These are phyloP conservation scores for Atta colombica DNA, from an alignment of 1,140 invertebrate species.

Conservation along the genomic window DNA sequence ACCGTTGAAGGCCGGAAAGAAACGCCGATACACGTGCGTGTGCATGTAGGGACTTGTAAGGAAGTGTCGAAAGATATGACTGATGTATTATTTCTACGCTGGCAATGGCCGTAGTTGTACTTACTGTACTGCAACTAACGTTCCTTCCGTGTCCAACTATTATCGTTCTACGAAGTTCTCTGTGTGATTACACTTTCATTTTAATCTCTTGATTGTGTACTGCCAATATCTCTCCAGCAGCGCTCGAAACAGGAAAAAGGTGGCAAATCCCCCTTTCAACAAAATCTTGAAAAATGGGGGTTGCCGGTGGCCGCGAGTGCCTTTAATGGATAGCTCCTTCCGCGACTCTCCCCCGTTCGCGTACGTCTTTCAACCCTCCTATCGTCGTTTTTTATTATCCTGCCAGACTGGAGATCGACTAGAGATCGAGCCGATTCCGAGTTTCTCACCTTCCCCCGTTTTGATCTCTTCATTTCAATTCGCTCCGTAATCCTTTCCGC, in stretches of 20 bases:
- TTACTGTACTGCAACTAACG: constrained; percentile 49
- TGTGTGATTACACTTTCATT: constrained; percentile 44
- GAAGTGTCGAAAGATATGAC: constrained; percentile 69
- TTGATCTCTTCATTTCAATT: constrained; percentile 61
- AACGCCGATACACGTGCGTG: constrained; percentile 53
- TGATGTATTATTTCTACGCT: constrained; percentile 57
- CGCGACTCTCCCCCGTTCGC: constrained; percentile 13
- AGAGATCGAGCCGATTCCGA: constrained; percentile 55
- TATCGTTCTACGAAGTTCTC: constrained; percentile 15
- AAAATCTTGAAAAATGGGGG: constrained; percentile 40
- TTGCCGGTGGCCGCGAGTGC: constrained; percentile 43
- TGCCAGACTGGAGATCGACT: constrained; percentile 1
- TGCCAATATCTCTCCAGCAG: constrained; percentile 3
- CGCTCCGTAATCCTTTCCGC: constrained; percentile 29
- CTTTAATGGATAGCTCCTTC: constrained; percentile 56
- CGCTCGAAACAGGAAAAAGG: constrained; percentile 25
- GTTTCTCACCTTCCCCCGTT: constrained; percentile 41
- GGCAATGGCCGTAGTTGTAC: constrained; percentile 38
- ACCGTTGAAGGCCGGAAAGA: constrained; percentile 57
- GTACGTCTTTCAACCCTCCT: constrained; percentile 43
- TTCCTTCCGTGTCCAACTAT: constrained; percentile 24
- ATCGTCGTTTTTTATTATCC: constrained; percentile 46
- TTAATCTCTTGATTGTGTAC: constrained; percentile 60
- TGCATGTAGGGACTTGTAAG: constrained; percentile 36
- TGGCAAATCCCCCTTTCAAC: constrained; percentile 44